Evolutionary conservation across 1,140 invertebrate genomes (phyloP).

Genomic region (Heliothis virescens): DNA sequence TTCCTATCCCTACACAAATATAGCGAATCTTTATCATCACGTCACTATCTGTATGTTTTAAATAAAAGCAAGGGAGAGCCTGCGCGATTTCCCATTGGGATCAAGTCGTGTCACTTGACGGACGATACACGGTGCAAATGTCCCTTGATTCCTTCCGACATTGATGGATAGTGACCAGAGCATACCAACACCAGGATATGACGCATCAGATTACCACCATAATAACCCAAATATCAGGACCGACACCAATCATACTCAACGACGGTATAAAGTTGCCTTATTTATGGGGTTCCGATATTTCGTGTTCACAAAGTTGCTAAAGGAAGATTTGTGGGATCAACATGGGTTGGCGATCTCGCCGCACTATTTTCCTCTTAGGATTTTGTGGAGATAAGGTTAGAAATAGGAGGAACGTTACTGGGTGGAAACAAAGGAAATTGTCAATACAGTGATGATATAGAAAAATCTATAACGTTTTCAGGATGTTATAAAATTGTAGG

Average conservation of each 20-base stretch:
- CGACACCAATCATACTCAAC: constrained; percentile 34
- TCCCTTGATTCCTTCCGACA: constrained; percentile 28
- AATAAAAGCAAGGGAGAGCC: not conserved
- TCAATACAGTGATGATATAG: too few species aligned
- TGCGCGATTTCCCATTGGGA: constrained; percentile 2
- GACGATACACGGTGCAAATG: constrained; percentile 32
- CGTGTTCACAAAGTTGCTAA: not conserved
- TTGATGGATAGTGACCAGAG: constrained; percentile 36
- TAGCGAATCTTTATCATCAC: not conserved
- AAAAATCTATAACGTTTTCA: not conserved
- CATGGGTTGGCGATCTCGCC: constrained; percentile 13
- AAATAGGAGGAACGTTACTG: not conserved
- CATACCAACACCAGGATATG: not conserved
- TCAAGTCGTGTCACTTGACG: constrained; percentile 33
- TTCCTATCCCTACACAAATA: not conserved
- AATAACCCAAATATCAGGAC: constrained; percentile 40
- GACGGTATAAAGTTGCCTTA: constrained; percentile 1
- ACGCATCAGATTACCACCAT: constrained; percentile 31
- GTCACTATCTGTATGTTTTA: not conserved
- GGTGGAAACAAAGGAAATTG: too few species aligned
- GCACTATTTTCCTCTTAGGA: constrained; percentile 20
- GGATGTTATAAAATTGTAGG: not conserved
- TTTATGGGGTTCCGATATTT: constrained; percentile 28
- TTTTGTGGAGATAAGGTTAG: not conserved
- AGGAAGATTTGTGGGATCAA: constrained; percentile 29